Evolutionary conservation across 1,140 invertebrate species (phyloP), one percentile per base, ranked within the genome.

Genomic region (Mylabris phalerata): DNA sequence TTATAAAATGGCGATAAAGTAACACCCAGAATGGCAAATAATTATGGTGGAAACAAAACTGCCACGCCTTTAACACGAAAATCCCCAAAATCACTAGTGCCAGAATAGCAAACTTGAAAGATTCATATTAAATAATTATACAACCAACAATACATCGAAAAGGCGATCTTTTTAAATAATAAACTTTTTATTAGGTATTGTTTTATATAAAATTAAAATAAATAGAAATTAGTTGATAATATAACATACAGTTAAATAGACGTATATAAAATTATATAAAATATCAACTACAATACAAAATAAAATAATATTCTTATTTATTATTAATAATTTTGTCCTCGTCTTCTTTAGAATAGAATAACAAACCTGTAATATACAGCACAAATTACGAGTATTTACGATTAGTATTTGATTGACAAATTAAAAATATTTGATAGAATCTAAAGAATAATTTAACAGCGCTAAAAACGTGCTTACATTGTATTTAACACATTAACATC

Each of bases 161-260:
- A 41, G 13, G 40, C 46, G 41, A 32, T 27, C 26, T 43, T 55
- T 13, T 26, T 1, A 45, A 47, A 58, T 40, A 7, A 32, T 10
- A 32, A 42, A 5, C 38, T 19, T 39, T 19, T 54, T 24, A 26
- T 50, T 43, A 48, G 49, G 25, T 61, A 49, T 32, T 4, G 7
- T 32, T 61, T 58, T 54, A 55, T 61, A 54, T 48, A 58, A 61
- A 61, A 57, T 61, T 57, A 57, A 61, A 61, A 56, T 55, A 60
- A 61, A 46, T 46, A 61, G 48, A 58, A 55, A 25, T 32, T 32
- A 19, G 32, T 32, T 32, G 32, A 32, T 32, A 32, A 7, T 32
- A 32, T 32, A 32, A 32, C 32, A 32, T 32, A 32, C 32, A 32
- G 7, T 32, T 32, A 32, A 32, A 32, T 32, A 32, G 19, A 19